Evolutionary conservation across 2,888 invertebrate genomes (phyloP).

Genomic region (Heliconius ismenius): DNA sequence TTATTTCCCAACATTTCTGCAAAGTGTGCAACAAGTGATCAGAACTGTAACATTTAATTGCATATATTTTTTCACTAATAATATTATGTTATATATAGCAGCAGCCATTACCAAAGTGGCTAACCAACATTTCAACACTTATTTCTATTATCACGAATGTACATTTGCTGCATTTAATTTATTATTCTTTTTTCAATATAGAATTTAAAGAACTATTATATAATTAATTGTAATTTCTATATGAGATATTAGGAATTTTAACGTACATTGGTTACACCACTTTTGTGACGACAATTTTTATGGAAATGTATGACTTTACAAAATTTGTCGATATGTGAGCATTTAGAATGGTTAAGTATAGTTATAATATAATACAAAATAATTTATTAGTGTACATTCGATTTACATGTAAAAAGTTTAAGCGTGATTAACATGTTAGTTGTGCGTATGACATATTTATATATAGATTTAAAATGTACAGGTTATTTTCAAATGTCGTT

Average conservation of each 20-base stretch:
- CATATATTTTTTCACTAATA: constrained; percentile 21
- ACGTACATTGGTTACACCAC: neutral
- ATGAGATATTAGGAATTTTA: neutral
- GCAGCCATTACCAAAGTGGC: neutral
- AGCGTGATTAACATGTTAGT: constrained; percentile 7
- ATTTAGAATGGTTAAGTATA: constrained; percentile 24
- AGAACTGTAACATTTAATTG: constrained; percentile 30
- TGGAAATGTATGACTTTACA: neutral
- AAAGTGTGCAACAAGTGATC: constrained; percentile 38
- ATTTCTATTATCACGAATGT: neutral
- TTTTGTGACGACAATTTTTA: neutral
- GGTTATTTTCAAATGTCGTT: constrained; percentile 46
- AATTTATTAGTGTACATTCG: constrained; percentile 50
- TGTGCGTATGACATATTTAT: constrained; percentile 13
- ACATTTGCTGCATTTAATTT: neutral
- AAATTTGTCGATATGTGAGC: constrained; percentile 13
- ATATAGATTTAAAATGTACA: constrained; percentile 7
- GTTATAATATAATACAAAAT: constrained; percentile 67
- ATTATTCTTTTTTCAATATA: neutral
- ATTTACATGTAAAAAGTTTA: constrained; percentile 47
- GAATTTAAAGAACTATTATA: neutral
- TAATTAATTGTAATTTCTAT: neutral
- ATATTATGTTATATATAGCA: neutral
- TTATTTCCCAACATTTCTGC: constrained; percentile 2
- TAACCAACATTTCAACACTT: neutral